Conservation (phyloP, 2,797 vertebrate genomes). For the Oophaga sylvatica region DNA sequence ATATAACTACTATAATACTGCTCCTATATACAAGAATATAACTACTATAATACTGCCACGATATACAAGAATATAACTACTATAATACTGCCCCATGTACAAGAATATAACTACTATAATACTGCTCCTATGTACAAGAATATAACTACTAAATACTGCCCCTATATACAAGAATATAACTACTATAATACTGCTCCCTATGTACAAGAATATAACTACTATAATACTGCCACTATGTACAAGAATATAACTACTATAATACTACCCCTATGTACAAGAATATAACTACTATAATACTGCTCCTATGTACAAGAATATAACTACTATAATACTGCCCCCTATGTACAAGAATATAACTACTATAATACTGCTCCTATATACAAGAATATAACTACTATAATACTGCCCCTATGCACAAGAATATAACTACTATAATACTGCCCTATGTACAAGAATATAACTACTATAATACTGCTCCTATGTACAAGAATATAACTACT, state of each 20-base stretch:
- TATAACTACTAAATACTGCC: conserved; percentile 9
- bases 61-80: no score
- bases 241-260: no score
- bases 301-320: no score
- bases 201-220: conserved; percentile 3
- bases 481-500: conserved; percentile 3
- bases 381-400: no score
- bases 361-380: no score
- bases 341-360: neutral
- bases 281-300: conserved; percentile 14
- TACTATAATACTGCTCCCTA: neutral
- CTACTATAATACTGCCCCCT: neutral
- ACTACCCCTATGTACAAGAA: neutral
- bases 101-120: conserved; percentile 8
- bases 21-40: neutral
- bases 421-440: conserved; percentile 12
- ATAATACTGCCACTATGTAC: no score
- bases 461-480: neutral
- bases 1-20: conserved; percentile 1
- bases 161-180: no score
- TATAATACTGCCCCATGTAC: neutral
- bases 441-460: no score
- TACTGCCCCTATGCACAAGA: neutral
- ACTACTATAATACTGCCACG: conserved; percentile 15
- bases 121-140: neutral